A percentile compares a stretch with the other conserved stretches of the same genome.
These are phyloP conservation scores for Unio pictorum DNA, from an alignment of 2,888 invertebrate genomes.

Conservation along the genomic window DNA sequence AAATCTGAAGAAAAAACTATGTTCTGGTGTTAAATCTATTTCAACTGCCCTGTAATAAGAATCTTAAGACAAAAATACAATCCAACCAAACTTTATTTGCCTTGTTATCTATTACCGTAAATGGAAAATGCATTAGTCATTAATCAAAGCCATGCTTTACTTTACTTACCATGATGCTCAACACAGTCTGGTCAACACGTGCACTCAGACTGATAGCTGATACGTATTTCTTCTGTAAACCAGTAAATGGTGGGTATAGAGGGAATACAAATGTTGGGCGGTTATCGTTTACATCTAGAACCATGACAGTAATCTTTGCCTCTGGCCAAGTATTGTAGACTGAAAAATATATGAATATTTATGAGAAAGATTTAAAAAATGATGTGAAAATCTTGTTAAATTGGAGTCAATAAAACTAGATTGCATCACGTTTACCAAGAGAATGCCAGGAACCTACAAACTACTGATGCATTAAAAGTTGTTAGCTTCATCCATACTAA, in stretches of 20 bases:
- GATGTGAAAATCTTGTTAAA: slow-evolving; percentile 79
- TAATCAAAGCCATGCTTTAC: background rate
- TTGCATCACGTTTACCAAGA: background rate
- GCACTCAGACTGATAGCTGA: slow-evolving; percentile 84
- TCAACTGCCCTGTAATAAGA: too few relatives aligned
- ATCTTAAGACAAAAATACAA: background rate
- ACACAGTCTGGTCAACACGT: slow-evolving; percentile 81
- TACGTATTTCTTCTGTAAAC: slow-evolving; percentile 76
- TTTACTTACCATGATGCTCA: slow-evolving; percentile 81
- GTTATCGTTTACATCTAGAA: slow-evolving; percentile 92
- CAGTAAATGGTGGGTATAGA: slow-evolving; percentile 69
- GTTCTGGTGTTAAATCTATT: too few relatives aligned
- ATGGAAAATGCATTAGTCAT: background rate
- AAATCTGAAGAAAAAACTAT: too few relatives aligned
- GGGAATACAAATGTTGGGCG: slow-evolving; percentile 86
- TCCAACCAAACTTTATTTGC: background rate
- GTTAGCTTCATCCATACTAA: too few relatives aligned
- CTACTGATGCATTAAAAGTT: too few relatives aligned
- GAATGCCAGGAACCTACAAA: too few relatives aligned
- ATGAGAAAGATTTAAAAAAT: slow-evolving; percentile 35
- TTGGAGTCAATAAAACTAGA: slow-evolving; percentile 75
- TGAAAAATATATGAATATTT: slow-evolving; percentile 26
- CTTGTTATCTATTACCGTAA: too few relatives aligned
- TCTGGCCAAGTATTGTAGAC: slow-evolving; percentile 46
- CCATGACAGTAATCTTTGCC: slow-evolving; percentile 81